Conservation (phyloP, 2,888 invertebrate species). For the Caenorhabditis sp. region DNA sequence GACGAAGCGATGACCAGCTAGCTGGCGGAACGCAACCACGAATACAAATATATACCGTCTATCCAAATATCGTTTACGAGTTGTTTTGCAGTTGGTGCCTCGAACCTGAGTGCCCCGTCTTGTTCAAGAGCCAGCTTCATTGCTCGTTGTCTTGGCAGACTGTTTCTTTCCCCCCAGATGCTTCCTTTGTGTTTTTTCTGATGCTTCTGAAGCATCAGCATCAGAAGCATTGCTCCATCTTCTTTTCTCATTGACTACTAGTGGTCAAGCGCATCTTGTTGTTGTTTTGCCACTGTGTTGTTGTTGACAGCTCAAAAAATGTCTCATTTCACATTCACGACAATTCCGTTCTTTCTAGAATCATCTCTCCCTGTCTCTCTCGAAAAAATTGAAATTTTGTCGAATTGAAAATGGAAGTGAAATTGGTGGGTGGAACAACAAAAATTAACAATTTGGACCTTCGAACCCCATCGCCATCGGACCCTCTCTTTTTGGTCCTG, state of each 20-base stretch:
- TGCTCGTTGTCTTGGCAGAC: not conserved
- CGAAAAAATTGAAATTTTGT: constrained; percentile 16
- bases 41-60: constrained; percentile 65
- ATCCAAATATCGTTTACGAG: constrained; percentile 69
- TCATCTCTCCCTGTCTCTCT: no score
- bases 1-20: constrained; percentile 62
- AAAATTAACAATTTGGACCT: constrained; percentile 14
- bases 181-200: constrained; percentile 24
- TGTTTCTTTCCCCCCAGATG: constrained; percentile 15
- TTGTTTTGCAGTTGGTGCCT: constrained; percentile 64
- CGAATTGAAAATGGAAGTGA: not conserved
- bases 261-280: constrained; percentile 64
- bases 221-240: no score
- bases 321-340: constrained; percentile 65
- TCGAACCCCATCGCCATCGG: no score
- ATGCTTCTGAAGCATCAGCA: constrained; percentile 3
- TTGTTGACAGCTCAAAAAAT: constrained; percentile 63
- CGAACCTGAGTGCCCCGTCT: constrained; percentile 53
- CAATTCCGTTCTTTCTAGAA: constrained; percentile 37
- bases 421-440: not conserved
- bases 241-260: constrained; percentile 45
- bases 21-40: constrained; percentile 66
- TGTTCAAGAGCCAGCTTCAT: constrained; percentile 48
- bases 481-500: no score
- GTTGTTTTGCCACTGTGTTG: constrained; percentile 64